Base-by-base conservation (phyloP, 2,113 vertebrate genomes). In the Thomomys bottae region DNA sequence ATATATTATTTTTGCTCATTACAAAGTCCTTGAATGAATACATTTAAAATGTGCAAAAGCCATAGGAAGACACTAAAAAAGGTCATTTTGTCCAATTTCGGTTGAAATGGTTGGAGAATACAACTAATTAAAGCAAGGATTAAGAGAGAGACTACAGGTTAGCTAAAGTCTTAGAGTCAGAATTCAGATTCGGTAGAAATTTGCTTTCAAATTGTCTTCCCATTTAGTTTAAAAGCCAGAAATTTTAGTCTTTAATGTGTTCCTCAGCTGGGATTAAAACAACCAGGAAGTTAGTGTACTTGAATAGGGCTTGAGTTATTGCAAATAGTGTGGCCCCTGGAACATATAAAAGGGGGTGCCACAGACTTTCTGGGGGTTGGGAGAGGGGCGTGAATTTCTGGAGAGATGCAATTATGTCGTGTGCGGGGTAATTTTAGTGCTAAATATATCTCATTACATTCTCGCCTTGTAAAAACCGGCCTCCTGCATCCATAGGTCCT, bases 351-450 rank as follows among this genome's bases (percentile, higher is more conserved):
- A 7, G 9, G n/a, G 40, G 7, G 15, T 1, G 3, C 26, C 15
- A 0, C 1, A 10, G 79, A 1, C 3, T 20, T n/a, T 5, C 18
- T 0, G 30, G 40, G 49, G 14, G 59, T 21, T 59, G 2, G 59
- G 40, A n/a, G 49, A 14, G 49, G 12, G 49, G 49, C 18, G 17
- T 54, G 49, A 54, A 12, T 54, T 54, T 54, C 49, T 54, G 0
- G 4, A 75, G 5, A 0, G 30, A 64, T 3, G 38, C 76, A 4
- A 24, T 64, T 14, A 0, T 11, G 18, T 40, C 49, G 0, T 2
- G 72, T 26, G 36, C 30, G 64, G 15, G 8, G 0, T 20, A 12
- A 80, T 61, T 34, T 63, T 1, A 30, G n/a, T 6, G 26, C 68
- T 6, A 6, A 88, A 54, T 5, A 2, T 24, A 6, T 61, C 42